These are phyloP conservation scores for Romanogobio albipinnatus DNA, from an alignment of 2,113 vertebrate genomes.

Conservation along the genomic window DNA sequence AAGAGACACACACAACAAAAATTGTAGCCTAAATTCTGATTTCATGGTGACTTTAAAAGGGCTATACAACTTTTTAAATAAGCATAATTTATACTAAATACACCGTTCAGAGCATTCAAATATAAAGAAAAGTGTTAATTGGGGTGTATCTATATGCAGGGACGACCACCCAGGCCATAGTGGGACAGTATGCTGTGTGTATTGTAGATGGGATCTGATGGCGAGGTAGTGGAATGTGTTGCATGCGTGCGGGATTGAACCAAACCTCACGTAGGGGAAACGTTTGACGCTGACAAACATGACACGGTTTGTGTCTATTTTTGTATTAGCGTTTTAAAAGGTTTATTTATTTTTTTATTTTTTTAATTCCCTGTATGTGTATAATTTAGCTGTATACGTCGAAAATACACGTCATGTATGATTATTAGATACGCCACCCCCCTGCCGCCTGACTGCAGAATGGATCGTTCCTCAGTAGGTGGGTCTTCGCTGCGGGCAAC, in stretches of 20 bases:
- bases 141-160: background rate
- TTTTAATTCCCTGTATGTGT: fast-evolving
- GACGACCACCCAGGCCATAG: background rate
- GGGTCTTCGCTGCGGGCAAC: conserved; percentile 82
- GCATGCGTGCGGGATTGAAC: conserved; percentile 73
- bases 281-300: background rate
- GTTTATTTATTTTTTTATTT: background rate
- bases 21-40: no score
- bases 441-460: conserved; percentile 12
- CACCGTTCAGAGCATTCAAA: background rate
- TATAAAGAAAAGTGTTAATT: background rate
- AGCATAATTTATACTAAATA: background rate
- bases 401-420: background rate
- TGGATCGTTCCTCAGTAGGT: conserved; percentile 86
- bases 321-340: background rate
- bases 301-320: background rate
- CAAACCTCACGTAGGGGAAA: conserved; percentile 53
- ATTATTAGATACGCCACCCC: background rate
- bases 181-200: conserved; percentile 47
- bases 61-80: background rate
- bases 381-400: fast-evolving
- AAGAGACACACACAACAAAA: no score
- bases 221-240: conserved; percentile 79
- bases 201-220: conserved; percentile 67
- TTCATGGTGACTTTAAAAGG: background rate